Percentiles rank a stretch among this genome's conserved stretches.
Conservation (phyloP, 2,888 invertebrate genomes). For the Tetranychus piercei region DNA sequence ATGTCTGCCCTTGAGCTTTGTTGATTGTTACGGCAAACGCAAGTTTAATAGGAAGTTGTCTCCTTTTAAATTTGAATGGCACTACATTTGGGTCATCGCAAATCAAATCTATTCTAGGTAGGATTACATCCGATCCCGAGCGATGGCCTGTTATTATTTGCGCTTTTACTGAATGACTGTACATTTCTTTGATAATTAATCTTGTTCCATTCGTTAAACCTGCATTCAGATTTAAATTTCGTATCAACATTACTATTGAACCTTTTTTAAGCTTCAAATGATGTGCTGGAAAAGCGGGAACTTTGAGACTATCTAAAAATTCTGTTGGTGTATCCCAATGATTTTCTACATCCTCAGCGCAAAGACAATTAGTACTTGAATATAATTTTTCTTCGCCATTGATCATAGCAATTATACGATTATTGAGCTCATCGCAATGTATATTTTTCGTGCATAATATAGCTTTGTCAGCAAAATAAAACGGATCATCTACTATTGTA, state of each 20-base stretch:
- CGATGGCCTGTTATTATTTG: background rate
- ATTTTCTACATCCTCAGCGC: background rate
- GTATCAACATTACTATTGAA: conserved; percentile 14
- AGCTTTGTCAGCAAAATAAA: background rate
- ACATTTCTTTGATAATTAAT: background rate
- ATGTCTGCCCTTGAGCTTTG: conserved; percentile 26
- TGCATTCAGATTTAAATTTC: conserved; percentile 17
- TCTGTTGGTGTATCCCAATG: conserved; percentile 11
- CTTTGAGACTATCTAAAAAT: conserved; percentile 16
- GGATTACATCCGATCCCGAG: background rate
- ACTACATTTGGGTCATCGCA: background rate
- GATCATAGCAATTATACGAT: conserved; percentile 11
- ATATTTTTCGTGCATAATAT: conserved; percentile 16
- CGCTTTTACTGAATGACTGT: background rate
- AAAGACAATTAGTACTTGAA: background rate
- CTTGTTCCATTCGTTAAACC: conserved; percentile 20
- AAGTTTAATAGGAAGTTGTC: conserved; percentile 20
- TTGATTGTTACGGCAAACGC: conserved; percentile 25
- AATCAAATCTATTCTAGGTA: background rate
- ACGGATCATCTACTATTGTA: background rate
- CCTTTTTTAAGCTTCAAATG: conserved; percentile 18
- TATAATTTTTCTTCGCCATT: conserved; percentile 10
- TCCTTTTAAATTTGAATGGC: background rate
- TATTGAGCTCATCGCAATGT: conserved; percentile 14
- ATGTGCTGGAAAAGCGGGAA: conserved; percentile 18